Conservation (phyloP, 2,888 invertebrate species). For the Platycheirus rosarum region DNA sequence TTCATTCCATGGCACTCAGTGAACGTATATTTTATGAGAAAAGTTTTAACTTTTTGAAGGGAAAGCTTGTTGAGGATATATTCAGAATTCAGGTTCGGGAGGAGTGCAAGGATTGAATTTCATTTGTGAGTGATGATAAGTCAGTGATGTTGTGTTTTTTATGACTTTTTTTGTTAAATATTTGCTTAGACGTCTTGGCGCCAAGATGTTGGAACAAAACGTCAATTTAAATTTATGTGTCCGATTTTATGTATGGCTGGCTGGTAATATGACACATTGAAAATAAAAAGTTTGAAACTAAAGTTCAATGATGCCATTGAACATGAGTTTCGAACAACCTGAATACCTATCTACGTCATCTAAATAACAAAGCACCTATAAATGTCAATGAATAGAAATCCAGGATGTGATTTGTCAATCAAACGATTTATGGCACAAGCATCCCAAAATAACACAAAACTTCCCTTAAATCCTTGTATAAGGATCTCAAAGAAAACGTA, state of each 20-base stretch:
- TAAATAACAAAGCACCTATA: too few relatives aligned
- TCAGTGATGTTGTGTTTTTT: constrained; percentile 42
- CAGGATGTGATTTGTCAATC: background rate
- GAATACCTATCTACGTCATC: background rate
- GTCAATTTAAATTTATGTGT: background rate
- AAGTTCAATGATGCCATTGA: too few relatives aligned
- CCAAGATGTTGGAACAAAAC: constrained; percentile 15
- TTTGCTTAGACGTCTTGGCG: constrained; percentile 43
- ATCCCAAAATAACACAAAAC: background rate
- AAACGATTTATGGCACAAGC: background rate
- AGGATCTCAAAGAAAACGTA: background rate
- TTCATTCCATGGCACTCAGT: background rate
- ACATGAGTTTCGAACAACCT: too few relatives aligned
- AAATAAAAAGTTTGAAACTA: too few relatives aligned
- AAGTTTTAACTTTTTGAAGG: constrained; percentile 42
- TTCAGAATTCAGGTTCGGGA: too few relatives aligned
- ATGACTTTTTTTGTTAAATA: constrained; percentile 17
- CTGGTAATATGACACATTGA: background rate
- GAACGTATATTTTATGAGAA: constrained; percentile 32
- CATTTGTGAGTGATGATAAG: constrained; percentile 66
- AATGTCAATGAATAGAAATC: too few relatives aligned
- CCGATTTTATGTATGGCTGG: background rate
- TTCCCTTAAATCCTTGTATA: background rate
- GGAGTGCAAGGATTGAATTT: constrained; percentile 60
- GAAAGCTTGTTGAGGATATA: constrained; percentile 30